These are phyloP conservation scores for Mylabris phalerata DNA, from an alignment of 1,140 invertebrate genomes.

Conservation along the genomic window DNA sequence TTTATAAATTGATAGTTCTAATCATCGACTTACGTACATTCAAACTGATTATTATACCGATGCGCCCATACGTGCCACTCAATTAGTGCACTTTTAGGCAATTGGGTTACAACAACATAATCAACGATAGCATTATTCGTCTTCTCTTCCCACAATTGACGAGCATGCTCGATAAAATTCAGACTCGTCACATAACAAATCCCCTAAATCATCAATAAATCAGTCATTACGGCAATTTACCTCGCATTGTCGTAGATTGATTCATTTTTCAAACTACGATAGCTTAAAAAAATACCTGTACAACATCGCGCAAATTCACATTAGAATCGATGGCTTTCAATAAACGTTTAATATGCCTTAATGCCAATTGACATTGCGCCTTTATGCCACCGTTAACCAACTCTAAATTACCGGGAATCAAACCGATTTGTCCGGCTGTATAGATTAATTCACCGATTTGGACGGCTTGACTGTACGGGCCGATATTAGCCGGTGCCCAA, in stretches of 20 bases:
- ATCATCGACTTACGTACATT: slow-evolving; percentile 55
- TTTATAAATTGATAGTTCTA: not conserved
- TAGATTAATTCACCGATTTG: slow-evolving; percentile 73
- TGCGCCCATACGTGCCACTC: slow-evolving; percentile 92
- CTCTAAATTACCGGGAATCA: slow-evolving; percentile 79
- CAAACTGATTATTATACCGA: slow-evolving; percentile 75
- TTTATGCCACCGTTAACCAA: slow-evolving; percentile 62
- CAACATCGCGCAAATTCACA: slow-evolving; percentile 68
- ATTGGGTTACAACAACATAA: slow-evolving; percentile 71
- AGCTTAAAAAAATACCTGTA: slow-evolving; percentile 47
- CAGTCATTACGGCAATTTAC: too few species aligned
- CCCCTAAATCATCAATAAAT: slow-evolving; percentile 45
- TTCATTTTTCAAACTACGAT: not conserved
- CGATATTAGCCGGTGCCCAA: slow-evolving; percentile 94
- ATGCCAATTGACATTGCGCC: slow-evolving; percentile 69
- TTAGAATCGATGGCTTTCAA: slow-evolving; percentile 70
- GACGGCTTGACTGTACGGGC: slow-evolving; percentile 89
- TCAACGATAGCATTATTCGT: slow-evolving; percentile 83
- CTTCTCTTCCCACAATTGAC: slow-evolving; percentile 70
- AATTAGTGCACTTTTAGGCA: slow-evolving; percentile 74
- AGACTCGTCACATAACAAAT: slow-evolving; percentile 73
- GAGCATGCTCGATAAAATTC: slow-evolving; percentile 61
- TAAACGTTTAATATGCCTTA: slow-evolving; percentile 75
- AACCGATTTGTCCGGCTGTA: slow-evolving; percentile 85
- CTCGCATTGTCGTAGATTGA: not conserved